Conservation (phyloP, 2,888 invertebrate species). For the Endotricha flammealis region DNA sequence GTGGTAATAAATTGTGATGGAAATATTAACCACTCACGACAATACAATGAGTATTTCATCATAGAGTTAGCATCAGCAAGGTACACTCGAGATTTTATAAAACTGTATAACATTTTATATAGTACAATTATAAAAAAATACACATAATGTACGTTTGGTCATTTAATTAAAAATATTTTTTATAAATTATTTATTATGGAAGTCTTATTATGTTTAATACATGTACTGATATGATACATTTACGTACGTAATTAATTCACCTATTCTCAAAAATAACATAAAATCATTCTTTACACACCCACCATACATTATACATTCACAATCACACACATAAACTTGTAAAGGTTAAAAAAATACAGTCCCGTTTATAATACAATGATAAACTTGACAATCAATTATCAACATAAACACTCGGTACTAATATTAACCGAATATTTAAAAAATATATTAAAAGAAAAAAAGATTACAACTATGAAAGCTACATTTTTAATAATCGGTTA, state of each 20-base stretch:
- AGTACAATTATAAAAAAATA: conserved; percentile 7
- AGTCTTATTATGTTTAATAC: conserved; percentile 42
- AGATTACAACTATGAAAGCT: conserved; percentile 20
- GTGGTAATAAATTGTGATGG: conserved; percentile 73
- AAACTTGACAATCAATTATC: conserved; percentile 52
- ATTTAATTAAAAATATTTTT: conserved; percentile 14
- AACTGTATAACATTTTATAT: conserved; percentile 8
- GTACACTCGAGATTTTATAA: conserved; percentile 6
- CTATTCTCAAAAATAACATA: conserved; percentile 30
- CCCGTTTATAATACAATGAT: conserved; percentile 64
- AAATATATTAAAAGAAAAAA: conserved; percentile 12
- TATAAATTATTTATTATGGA: conserved; percentile 23
- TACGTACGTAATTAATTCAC: conserved; percentile 29
- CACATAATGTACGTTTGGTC: conserved; percentile 13
- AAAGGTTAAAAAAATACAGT: conserved; percentile 46
- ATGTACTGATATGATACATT: conserved; percentile 46
- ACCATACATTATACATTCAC: conserved; percentile 38
- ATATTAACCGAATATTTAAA: conserved; percentile 28
- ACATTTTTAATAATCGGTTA: conserved; percentile 25
- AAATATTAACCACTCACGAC: conserved; percentile 48
- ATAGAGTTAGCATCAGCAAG: conserved; percentile 6
- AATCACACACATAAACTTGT: conserved; percentile 20
- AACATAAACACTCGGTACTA: conserved; percentile 32
- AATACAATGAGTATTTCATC: conserved; percentile 52
- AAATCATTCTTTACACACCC: conserved; percentile 42